Conservation (phyloP, 2,888 invertebrate genomes). For the Vesta saturnalis region DNA sequence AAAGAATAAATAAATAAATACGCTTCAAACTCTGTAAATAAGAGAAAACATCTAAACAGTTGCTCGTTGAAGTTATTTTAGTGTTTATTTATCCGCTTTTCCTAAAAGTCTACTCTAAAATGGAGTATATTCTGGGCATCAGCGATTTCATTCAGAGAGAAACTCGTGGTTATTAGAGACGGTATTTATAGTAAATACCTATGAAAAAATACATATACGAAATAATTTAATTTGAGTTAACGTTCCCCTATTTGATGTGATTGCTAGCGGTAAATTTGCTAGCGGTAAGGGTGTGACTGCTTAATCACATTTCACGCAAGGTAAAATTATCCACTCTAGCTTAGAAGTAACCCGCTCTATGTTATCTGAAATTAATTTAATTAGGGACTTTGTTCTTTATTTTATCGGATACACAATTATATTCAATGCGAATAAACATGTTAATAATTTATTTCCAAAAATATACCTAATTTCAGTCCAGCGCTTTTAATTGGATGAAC, state of each 20-base stretch:
- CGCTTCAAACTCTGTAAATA: background rate
- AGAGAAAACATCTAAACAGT: background rate
- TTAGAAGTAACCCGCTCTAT: background rate
- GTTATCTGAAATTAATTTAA: background rate
- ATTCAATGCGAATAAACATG: background rate
- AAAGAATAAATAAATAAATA: background rate
- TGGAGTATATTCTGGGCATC: background rate
- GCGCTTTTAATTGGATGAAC: background rate
- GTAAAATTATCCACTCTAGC: background rate
- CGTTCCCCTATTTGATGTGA: too few relatives aligned
- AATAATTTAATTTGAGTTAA: too few relatives aligned
- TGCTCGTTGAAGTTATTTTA: background rate
- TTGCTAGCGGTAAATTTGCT: background rate
- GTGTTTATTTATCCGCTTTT: background rate
- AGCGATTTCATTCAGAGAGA: background rate
- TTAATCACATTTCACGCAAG: conserved; percentile 8
- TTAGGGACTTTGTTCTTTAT: conserved; percentile 1
- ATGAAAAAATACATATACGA: too few relatives aligned
- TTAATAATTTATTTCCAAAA: background rate
- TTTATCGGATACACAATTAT: background rate
- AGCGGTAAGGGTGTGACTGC: background rate
- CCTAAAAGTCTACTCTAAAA: background rate
- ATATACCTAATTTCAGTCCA: background rate
- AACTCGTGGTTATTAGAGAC: too few relatives aligned
- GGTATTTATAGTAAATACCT: too few relatives aligned